phyloP scores from a whole-genome alignment of 1,140 invertebrate genomes.

The Platorchestia sp. region DNA sequence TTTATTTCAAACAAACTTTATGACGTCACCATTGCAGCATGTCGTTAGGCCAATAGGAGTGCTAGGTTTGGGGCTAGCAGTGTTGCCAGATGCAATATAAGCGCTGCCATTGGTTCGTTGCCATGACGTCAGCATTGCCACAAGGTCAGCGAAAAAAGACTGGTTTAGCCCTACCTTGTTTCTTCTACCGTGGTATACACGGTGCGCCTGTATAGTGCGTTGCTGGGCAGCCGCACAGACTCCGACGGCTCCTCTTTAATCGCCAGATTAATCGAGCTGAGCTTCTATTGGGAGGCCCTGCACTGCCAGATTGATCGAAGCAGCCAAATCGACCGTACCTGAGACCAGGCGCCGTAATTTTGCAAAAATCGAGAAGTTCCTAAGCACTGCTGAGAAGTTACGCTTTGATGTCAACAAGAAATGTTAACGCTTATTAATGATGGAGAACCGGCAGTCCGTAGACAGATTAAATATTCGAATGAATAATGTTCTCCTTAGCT shows the following conservation, averaged over 20 bases:
- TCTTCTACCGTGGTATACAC: not conserved
- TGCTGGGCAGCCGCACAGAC: not conserved
- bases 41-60: no score
- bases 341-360: not conserved
- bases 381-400: not conserved
- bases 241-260: not conserved
- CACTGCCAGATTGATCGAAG: not conserved
- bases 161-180: no score
- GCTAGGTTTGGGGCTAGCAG: no score
- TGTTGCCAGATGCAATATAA: no score
- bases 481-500: no score
- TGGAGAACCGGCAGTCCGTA: no score
- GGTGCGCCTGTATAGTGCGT: not conserved
- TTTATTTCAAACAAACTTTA: no score
- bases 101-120: no score
- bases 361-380: not conserved
- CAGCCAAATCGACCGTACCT: not conserved
- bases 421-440: not conserved
- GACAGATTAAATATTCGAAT: no score
- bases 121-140: no score
- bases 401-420: not conserved
- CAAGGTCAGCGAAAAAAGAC: no score
- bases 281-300: not conserved
- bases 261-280: not conserved
- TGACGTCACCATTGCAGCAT: no score